Conservation (phyloP, 2,888 invertebrate species). For the Resseliella maxima region DNA sequence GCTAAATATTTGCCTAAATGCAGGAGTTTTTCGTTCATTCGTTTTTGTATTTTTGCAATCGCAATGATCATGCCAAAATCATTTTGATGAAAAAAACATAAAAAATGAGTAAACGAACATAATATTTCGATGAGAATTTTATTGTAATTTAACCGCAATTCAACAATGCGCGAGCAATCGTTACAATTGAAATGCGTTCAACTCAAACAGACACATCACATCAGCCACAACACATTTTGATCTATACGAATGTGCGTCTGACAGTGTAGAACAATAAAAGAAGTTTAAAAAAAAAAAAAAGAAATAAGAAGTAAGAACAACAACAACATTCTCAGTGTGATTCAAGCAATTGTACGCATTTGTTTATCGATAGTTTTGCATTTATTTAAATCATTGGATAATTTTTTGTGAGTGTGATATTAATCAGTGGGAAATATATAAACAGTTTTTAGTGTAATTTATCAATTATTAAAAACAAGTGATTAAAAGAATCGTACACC, state of each 20-base stretch:
- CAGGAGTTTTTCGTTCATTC: background rate
- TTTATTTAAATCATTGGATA: background rate
- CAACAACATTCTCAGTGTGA: background rate
- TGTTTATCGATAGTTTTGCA: background rate
- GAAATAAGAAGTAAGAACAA: background rate
- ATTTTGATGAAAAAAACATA: too few relatives aligned
- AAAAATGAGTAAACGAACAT: too few relatives aligned
- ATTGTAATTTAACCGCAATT: too few relatives aligned
- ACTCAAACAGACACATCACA: background rate
- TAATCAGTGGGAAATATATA: background rate
- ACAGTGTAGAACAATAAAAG: background rate
- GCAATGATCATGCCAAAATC: too few relatives aligned
- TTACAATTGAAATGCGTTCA: constrained; percentile 18
- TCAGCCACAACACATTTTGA: background rate
- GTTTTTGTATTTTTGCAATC: too few relatives aligned
- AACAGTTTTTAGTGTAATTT: background rate
- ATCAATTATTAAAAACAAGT: background rate
- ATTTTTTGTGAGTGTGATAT: background rate
- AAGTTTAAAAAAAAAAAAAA: too few relatives aligned
- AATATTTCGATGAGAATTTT: too few relatives aligned
- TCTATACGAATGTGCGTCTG: background rate
- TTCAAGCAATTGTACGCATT: background rate
- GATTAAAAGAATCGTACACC: background rate
- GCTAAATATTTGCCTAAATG: background rate
- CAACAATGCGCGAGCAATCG: constrained; percentile 20